Evolutionary conservation across 2,113 vertebrate genomes (phyloP).

Genomic region (Rafetus swinhoei): DNA sequence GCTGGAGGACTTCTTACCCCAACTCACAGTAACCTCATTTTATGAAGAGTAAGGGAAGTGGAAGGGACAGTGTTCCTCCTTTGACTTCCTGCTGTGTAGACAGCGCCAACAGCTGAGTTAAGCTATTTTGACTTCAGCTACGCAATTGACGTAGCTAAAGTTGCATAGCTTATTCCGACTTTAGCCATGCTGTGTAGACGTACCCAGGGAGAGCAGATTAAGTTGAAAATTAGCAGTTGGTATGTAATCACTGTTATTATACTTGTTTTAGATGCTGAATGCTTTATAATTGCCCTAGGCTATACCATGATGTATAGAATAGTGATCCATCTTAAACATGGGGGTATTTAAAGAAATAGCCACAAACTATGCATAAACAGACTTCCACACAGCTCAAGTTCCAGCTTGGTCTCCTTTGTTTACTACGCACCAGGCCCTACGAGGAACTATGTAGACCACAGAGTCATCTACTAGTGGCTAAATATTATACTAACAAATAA

Average conservation of each 20-base stretch:
- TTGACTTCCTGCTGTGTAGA: too few species aligned
- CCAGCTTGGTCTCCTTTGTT: neutral
- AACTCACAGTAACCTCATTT: too few species aligned
- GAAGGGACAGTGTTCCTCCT: too few species aligned
- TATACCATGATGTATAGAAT: neutral
- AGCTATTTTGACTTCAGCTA: too few species aligned
- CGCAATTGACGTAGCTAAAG: too few species aligned
- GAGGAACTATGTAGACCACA: neutral
- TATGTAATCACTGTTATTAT: neutral
- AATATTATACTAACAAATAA: fast-evolving
- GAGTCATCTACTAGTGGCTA: neutral
- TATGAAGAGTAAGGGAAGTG: too few species aligned
- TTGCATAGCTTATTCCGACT: too few species aligned
- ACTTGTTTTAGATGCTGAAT: neutral
- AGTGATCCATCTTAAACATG: neutral
- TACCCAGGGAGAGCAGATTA: neutral
- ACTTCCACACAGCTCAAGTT: neutral
- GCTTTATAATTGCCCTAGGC: neutral
- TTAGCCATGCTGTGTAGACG: too few species aligned
- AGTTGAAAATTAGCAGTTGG: neutral
- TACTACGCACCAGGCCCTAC: neutral
- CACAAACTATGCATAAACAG: neutral
- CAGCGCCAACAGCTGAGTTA: too few species aligned
- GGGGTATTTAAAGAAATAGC: neutral
- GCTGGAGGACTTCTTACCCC: too few species aligned